Conservation (phyloP, 2,113 vertebrate genomes). For the Dasyornis broadbenti region DNA sequence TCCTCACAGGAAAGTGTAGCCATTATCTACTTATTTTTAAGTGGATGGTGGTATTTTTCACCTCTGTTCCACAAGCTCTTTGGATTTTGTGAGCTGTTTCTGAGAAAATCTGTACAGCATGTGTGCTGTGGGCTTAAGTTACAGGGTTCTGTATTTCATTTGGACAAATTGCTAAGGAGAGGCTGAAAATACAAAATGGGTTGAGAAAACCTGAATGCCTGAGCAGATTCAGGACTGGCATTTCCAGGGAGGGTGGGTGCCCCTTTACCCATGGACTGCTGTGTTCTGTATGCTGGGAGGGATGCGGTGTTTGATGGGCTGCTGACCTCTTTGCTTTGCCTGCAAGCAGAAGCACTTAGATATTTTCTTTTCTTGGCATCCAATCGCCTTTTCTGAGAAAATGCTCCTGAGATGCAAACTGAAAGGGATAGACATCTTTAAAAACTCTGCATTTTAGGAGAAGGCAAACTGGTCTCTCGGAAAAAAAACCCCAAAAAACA, state of each 20-base stretch:
- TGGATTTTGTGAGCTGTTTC: background rate
- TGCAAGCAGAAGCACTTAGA: background rate
- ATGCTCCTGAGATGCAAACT: background rate
- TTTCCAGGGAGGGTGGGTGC: background rate
- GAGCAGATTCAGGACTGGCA: background rate
- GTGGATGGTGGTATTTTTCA: background rate
- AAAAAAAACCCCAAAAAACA: rapidly evolving
- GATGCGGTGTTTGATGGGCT: background rate
- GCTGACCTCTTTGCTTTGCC: background rate
- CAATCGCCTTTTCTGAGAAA: background rate
- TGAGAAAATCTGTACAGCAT: background rate
- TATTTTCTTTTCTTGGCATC: background rate
- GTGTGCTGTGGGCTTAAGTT: background rate
- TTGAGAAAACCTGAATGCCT: background rate
- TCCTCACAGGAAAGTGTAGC: background rate
- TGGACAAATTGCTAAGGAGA: background rate
- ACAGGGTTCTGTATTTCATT: background rate
- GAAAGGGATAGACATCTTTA: background rate
- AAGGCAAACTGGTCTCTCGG: background rate
- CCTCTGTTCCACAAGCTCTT: background rate
- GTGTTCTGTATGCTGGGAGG: background rate
- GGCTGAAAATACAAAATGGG: background rate
- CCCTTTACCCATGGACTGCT: background rate
- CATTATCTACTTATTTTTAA: background rate
- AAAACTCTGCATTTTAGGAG: rapidly evolving